phyloP scores from a whole-genome alignment of 1,140 invertebrate species.

The Drosophila sproati region DNA sequence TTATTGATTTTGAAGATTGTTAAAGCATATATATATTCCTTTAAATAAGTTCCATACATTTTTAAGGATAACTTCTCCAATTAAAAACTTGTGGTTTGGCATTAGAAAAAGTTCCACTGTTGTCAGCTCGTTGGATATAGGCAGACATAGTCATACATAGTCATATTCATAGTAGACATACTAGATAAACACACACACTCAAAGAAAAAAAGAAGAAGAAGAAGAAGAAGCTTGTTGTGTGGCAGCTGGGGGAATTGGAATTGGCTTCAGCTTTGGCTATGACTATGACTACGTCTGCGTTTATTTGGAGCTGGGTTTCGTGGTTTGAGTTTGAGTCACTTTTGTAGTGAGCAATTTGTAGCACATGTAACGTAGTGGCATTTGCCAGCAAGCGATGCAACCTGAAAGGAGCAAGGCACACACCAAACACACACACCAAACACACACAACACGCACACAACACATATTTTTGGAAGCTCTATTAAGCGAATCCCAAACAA shows the following conservation, averaged over 20 bases:
- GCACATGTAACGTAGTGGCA: constrained; percentile 67
- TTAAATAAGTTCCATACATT: no score
- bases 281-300: background rate
- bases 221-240: constrained; percentile 50
- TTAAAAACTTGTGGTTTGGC: background rate
- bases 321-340: background rate
- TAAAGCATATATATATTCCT: no score
- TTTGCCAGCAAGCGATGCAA: constrained; percentile 60
- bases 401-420: constrained; percentile 38
- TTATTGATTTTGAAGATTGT: no score
- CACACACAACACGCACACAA: constrained; percentile 22
- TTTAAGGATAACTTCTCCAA: no score
- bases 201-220: constrained; percentile 16
- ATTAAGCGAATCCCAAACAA: constrained; percentile 58
- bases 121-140: constrained; percentile 11
- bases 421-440: no score
- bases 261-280: constrained; percentile 58
- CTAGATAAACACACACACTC: constrained; percentile 22
- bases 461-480: constrained; percentile 75
- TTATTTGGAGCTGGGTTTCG: background rate
- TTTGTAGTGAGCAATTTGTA: constrained; percentile 58
- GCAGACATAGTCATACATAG: constrained; percentile 12
- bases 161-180: constrained; percentile 20
- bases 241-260: constrained; percentile 73
- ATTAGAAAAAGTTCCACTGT: constrained; percentile 21